Conservation (phyloP, 2,888 invertebrate genomes). For the Drosophila diplacantha region DNA sequence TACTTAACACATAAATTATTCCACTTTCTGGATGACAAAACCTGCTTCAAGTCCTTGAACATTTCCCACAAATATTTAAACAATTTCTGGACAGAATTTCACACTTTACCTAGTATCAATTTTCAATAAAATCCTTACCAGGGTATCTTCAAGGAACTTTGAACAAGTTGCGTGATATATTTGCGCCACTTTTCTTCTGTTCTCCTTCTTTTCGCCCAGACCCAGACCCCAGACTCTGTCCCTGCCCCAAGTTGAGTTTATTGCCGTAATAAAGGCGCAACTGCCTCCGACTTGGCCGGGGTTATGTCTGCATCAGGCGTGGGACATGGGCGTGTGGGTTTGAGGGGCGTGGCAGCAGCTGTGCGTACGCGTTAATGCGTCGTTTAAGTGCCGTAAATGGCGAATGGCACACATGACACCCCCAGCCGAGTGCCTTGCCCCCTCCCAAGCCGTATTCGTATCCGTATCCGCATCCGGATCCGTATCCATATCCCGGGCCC, state of each 20-base stretch:
- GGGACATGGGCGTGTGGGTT: slow-evolving; percentile 28
- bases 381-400: slow-evolving; percentile 73
- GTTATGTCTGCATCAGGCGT: slow-evolving; percentile 30
- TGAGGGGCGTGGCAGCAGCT: slow-evolving; percentile 53
- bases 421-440: slow-evolving; percentile 3
- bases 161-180: slow-evolving; percentile 63
- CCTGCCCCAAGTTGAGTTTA: slow-evolving; percentile 50
- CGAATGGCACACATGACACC: slow-evolving; percentile 56
- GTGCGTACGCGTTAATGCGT: slow-evolving; percentile 73
- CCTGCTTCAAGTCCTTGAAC: fast-evolving
- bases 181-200: slow-evolving; percentile 54
- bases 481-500: slow-evolving; percentile 5
- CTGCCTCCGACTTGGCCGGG: slow-evolving; percentile 39
- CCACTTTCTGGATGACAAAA: too few species aligned
- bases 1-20: too few species aligned
- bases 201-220: slow-evolving; percentile 14
- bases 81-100: background rate
- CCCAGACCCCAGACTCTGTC: slow-evolving; percentile 4
- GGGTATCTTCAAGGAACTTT: slow-evolving; percentile 20
- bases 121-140: background rate
- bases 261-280: slow-evolving; percentile 68
- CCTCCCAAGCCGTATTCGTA: background rate
- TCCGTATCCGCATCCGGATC: slow-evolving; percentile 9
- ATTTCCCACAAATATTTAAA: background rate
- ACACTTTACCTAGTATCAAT: background rate